Conservation (phyloP, 1,140 invertebrate genomes). For the Maniola jurtina region DNA sequence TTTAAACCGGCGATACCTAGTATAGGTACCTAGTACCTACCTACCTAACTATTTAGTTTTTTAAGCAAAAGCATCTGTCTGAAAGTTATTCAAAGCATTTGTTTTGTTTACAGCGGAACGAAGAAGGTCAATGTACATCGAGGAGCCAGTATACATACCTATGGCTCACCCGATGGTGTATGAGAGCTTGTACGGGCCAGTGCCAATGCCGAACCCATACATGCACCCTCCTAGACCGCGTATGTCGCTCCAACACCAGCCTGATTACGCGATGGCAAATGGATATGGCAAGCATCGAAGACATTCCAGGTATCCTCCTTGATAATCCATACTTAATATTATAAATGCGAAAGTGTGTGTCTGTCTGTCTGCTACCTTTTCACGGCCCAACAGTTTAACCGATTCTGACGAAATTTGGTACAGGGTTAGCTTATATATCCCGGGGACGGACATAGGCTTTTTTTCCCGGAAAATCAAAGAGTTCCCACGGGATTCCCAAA, state of each 20-base stretch:
- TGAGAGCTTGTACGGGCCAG: constrained; percentile 60
- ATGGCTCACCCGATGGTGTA: constrained; percentile 59
- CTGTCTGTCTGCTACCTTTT: no score
- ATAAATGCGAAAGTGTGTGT: no score
- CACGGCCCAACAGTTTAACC: no score
- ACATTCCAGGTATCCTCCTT: constrained; percentile 55
- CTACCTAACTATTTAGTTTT: no score
- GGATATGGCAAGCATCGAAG: constrained; percentile 53
- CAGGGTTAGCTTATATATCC: no score
- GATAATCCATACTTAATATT: background rate
- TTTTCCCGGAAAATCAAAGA: no score
- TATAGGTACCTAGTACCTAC: no score
- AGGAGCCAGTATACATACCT: constrained; percentile 56
- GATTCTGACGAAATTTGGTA: no score
- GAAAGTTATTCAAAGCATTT: background rate
- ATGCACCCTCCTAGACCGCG: constrained; percentile 50
- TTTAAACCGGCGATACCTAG: no score
- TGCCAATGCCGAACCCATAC: constrained; percentile 49
- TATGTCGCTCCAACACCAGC: constrained; percentile 57
- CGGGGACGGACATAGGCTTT: no score
- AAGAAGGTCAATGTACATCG: constrained; percentile 65
- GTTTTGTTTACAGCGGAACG: constrained; percentile 50
- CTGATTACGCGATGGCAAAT: constrained; percentile 58
- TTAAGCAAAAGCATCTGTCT: no score
- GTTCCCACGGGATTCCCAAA: no score